Percentiles rank a stretch among this genome's conserved stretches.
Evolutionary conservation across 1,140 invertebrate species (phyloP).

Genomic region (Drosophila tristis): DNA sequence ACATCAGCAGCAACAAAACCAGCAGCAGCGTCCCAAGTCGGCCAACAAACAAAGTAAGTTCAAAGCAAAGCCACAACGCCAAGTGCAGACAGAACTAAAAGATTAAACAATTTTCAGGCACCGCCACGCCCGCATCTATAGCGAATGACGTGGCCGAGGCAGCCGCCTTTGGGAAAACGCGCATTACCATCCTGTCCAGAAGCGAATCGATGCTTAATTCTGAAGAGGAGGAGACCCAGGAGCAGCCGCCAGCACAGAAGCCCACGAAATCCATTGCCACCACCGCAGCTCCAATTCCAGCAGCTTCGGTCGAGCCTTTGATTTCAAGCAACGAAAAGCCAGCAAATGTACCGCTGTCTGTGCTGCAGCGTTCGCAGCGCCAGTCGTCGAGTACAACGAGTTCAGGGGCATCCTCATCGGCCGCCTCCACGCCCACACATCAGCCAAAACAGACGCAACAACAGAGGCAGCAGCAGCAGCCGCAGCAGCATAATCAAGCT

Average conservation of each 20-base stretch:
- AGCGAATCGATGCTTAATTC: conserved; percentile 34
- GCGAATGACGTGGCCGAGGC: conserved; percentile 69
- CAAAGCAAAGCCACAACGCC: no score
- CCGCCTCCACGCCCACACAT: conserved; percentile 68
- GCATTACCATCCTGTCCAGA: conserved; percentile 48
- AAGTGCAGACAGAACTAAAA: no score
- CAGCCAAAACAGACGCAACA: conserved; percentile 9
- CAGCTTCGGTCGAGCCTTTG: not conserved
- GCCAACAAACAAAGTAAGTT: conserved; percentile 72
- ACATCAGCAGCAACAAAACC: not conserved
- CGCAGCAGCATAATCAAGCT: conserved; percentile 10
- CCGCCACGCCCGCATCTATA: conserved; percentile 69
- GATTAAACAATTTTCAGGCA: conserved; percentile 32
- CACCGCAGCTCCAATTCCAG: conserved; percentile 7
- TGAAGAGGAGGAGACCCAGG: conserved; percentile 2
- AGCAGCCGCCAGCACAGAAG: conserved; percentile 23
- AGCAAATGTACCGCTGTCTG: conserved; percentile 1
- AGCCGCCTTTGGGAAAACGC: conserved; percentile 25
- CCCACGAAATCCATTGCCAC: conserved; percentile 41
- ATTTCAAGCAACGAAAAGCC: no score
- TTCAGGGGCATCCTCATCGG: conserved; percentile 60
- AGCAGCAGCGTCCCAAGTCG: conserved; percentile 61
- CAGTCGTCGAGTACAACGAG: conserved; percentile 37
- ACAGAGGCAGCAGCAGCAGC: conserved; percentile 7
- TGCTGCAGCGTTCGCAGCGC: conserved; percentile 7